Conservation (phyloP, 64 coral and sea anemone genomes). For the Porites australiensis region DNA sequence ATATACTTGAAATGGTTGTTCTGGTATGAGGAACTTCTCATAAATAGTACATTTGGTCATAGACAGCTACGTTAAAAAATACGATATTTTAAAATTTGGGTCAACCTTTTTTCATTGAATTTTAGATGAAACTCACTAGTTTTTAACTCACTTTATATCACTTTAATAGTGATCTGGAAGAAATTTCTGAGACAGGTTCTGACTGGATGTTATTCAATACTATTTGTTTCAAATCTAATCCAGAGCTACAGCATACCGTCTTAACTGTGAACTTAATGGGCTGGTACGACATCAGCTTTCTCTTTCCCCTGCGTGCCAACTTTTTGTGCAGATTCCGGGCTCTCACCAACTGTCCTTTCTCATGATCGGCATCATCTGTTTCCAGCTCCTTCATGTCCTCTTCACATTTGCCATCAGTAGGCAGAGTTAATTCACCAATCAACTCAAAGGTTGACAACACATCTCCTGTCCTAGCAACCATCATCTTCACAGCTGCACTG, state of each 20-base stretch:
- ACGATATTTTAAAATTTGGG: too few relatives aligned
- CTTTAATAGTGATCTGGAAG: too few relatives aligned
- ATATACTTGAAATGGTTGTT: too few relatives aligned
- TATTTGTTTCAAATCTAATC: neutral
- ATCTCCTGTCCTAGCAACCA: slow-evolving; percentile 65
- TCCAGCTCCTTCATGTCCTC: slow-evolving; percentile 93
- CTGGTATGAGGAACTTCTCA: too few relatives aligned
- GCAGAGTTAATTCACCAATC: slow-evolving; percentile 81
- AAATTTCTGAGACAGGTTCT: too few relatives aligned
- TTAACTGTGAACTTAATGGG: slow-evolving; percentile 86
- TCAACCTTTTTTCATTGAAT: too few relatives aligned
- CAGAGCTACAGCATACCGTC: slow-evolving; percentile 49
- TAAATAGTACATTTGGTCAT: too few relatives aligned
- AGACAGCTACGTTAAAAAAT: too few relatives aligned
- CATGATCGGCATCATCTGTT: slow-evolving; percentile 41
- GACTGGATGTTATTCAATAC: too few relatives aligned
- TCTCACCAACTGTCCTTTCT: slow-evolving; percentile 70
- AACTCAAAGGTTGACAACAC: slow-evolving; percentile 80
- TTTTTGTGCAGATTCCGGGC: slow-evolving; percentile 67
- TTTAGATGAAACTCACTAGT: too few relatives aligned
- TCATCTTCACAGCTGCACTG: slow-evolving; percentile 74
- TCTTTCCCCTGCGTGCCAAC: slow-evolving; percentile 77
- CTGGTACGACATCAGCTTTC: slow-evolving; percentile 69
- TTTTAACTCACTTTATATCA: too few relatives aligned
- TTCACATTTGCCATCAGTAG: slow-evolving; percentile 73